These are phyloP conservation scores for Aldabrachelys gigantea DNA, from an alignment of 2,113 vertebrate genomes.

Conservation along the genomic window DNA sequence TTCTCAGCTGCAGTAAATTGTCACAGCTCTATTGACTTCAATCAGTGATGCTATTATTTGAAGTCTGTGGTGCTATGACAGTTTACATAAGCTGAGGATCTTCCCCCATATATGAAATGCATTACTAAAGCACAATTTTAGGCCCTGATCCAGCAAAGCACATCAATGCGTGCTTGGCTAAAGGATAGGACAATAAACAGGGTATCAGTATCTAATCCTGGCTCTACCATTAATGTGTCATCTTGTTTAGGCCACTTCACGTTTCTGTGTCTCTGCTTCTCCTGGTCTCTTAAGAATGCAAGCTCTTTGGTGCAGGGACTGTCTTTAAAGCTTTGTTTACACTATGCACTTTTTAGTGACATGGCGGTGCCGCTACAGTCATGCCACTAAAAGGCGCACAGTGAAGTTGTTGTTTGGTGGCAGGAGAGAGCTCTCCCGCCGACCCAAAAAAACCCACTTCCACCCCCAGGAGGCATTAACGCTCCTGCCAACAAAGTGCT, in stretches of 20 bases:
- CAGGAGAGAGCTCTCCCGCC: too few species aligned
- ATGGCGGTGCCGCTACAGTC: too few species aligned
- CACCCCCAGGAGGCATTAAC: too few species aligned
- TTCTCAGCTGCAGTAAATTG: not conserved
- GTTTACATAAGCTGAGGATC: not conserved
- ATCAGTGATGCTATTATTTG: not conserved
- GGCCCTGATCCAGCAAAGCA: not conserved
- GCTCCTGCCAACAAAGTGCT: too few species aligned
- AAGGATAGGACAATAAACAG: not conserved
- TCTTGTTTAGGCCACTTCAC: not conserved
- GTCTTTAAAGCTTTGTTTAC: not conserved
- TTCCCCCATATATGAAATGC: not conserved
- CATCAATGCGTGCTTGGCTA: not conserved
- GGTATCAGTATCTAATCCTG: not conserved
- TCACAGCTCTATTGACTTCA: not conserved
- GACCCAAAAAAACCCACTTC: too few species aligned
- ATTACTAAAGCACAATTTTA: not conserved
- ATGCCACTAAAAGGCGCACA: too few species aligned
- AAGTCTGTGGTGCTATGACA: not conserved
- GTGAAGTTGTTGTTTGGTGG: too few species aligned
- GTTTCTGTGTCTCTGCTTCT: not conserved
- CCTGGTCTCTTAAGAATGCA: not conserved
- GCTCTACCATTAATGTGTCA: not conserved
- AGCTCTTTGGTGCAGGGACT: not conserved
- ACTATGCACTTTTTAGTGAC: too few species aligned